Base-by-base conservation (phyloP, 2,888 invertebrate species). In the Nomada fucata region DNA sequence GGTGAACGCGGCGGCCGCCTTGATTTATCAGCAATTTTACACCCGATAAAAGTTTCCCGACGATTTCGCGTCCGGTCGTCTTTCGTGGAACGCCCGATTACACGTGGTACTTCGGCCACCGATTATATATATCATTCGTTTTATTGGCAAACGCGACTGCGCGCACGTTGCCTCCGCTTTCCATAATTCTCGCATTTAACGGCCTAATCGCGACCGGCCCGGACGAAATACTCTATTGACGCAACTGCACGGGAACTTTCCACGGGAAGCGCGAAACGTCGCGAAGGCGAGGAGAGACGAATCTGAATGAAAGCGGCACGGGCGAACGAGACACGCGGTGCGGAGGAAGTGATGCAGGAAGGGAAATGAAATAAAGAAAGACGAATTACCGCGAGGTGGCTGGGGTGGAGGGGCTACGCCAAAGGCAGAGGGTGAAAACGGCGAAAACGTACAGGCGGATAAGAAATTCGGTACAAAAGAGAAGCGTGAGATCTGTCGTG, bases 171-270 rank as follows among this genome's bases (percentile, higher is more conserved):
- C 83, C 82, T 79, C 88, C 88, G 85, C 80, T 91, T 91, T 91
- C 91, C 91, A 91, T 91, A 91, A 92, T 91, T 90, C 87, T 88
- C 88, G 84, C 90, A 89, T 91, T 91, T 91, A 90, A 82, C 86
- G 86, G 88, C 86, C 85, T 86, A 90, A 91, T 89, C 85, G 85
- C 69, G 86, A 72, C 64, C 69, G 81, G 82, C 85, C 83, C 83
- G 79, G 84, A 68, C 84, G 82, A 81, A 87, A 84, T 82, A 78
- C 75, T 79, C 74, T 82, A 80, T 86, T 76, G 82, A 84, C 84
- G 86, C 80, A 86, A 83, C 82, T 81, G 86, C 78, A 75, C 85
- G 85, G 83, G 86, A 87, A 87, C 82, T 89, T 89, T 89, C 88
- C 89, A 83, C 86, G 86, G 86, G 86, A 86, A 86, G 65, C 76